Percentiles rank a stretch among this genome's conserved stretches.
Conservation (phyloP, 2,888 invertebrate genomes). For the Ephialtes manifestator region DNA sequence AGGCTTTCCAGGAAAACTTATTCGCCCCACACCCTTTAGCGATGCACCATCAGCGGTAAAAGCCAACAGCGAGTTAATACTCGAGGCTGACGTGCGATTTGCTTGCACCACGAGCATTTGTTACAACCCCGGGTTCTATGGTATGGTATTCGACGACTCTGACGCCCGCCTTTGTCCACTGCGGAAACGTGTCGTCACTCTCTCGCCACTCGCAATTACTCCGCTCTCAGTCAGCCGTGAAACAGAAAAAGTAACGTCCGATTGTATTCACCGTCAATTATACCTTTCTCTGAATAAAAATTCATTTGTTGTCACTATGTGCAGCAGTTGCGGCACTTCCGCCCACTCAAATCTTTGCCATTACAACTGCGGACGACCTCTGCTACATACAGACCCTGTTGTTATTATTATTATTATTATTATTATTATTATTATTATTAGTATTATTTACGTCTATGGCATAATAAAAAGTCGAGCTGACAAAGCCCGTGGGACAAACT, state of each 20-base stretch:
- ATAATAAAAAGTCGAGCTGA: conserved; percentile 15
- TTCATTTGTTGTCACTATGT: conserved; percentile 40
- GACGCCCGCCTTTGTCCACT: conserved; percentile 49
- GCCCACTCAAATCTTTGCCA: conserved; percentile 11
- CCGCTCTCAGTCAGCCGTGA: conserved; percentile 60
- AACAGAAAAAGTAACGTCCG: conserved; percentile 56
- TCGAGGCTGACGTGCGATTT: conserved; percentile 37
- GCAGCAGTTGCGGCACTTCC: conserved; percentile 34
- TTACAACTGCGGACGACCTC: no score
- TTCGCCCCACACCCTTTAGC: conserved; percentile 54
- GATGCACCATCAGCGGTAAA: conserved; percentile 24
- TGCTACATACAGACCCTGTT: neutral
- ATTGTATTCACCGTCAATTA: conserved; percentile 61
- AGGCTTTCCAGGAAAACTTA: conserved; percentile 75
- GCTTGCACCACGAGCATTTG: conserved; percentile 45
- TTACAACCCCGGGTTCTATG: conserved; percentile 47
- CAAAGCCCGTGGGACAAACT: conserved; percentile 7
- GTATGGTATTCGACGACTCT: conserved; percentile 27
- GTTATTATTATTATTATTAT: neutral
- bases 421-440: neutral
- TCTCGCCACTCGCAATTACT: conserved; percentile 45
- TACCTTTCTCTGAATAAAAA: conserved; percentile 53
- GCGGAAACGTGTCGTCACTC: conserved; percentile 65
- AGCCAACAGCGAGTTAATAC: conserved; percentile 34
- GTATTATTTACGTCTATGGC: neutral